A percentile compares a stretch with the other conserved stretches of the same genome.
These are phyloP conservation scores for Globia sparganii DNA, from an alignment of 2,888 invertebrate species.

Conservation along the genomic window DNA sequence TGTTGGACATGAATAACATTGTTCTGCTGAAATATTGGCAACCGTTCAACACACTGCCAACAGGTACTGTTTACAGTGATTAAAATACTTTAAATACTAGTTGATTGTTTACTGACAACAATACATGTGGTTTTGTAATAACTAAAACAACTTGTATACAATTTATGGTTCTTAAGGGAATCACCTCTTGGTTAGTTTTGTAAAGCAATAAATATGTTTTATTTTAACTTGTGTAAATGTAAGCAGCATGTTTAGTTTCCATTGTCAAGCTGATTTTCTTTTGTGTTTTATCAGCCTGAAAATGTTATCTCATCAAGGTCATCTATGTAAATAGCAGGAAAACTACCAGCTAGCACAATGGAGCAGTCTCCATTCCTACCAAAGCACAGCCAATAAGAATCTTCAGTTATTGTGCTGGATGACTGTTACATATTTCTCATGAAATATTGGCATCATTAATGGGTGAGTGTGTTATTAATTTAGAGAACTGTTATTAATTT, in stretches of 20 bases:
- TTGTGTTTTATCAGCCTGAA: conserved; percentile 46
- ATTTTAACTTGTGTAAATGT: conserved; percentile 19
- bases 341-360: conserved; percentile 48
- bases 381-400: conserved; percentile 40
- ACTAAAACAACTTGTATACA: conserved; percentile 38
- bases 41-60: conserved; percentile 73
- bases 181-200: conserved; percentile 4
- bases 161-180: conserved; percentile 35
- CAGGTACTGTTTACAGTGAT: conserved; percentile 70
- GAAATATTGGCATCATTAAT: conserved; percentile 34
- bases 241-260: conserved; percentile 18
- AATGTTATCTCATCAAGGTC: conserved; percentile 47
- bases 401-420: conserved; percentile 42
- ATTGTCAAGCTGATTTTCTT: conserved; percentile 46
- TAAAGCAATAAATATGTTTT: conserved; percentile 31
- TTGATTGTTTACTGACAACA: conserved; percentile 65
- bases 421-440: conserved; percentile 26
- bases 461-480: conserved; percentile 22
- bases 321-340: conserved; percentile 57
- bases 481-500: conserved; percentile 2
- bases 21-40: conserved; percentile 73
- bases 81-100: conserved; percentile 66
- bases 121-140: conserved; percentile 53
- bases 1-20: conserved; percentile 64
- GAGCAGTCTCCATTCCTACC: conserved; percentile 24